Percentiles rank a stretch among this genome's conserved stretches.
These are phyloP conservation scores for Eulemur mongoz DNA, from an alignment of 2,797 vertebrate species.

Conservation along the genomic window DNA sequence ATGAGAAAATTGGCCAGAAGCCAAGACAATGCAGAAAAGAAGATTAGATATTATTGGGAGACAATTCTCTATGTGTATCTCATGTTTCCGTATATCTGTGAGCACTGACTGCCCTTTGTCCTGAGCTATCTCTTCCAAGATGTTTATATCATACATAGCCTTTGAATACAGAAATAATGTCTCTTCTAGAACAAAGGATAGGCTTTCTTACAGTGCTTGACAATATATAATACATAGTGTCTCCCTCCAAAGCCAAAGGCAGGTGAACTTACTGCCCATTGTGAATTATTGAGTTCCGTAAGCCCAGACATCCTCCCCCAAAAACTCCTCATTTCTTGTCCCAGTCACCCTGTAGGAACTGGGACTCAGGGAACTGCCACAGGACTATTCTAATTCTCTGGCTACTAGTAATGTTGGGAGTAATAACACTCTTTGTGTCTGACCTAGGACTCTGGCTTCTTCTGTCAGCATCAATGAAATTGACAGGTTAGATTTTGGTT, in stretches of 20 bases:
- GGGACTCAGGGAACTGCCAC: neutral
- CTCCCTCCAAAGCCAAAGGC: neutral
- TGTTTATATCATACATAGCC: neutral
- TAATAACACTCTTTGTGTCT: neutral
- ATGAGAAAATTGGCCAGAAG: neutral
- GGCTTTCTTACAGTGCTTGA: neutral
- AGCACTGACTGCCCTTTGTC: neutral
- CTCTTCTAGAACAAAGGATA: neutral
- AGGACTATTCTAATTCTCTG: neutral
- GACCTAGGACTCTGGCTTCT: neutral
- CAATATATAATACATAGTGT: neutral
- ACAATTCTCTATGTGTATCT: neutral
- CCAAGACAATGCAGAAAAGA: neutral
- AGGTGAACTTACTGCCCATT: neutral
- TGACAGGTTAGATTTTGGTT: neutral
- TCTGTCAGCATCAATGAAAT: neutral
- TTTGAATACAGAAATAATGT: neutral
- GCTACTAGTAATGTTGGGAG: neutral
- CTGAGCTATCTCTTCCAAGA: neutral
- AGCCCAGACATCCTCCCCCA: neutral
- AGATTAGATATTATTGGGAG: neutral
- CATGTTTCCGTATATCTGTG: neutral
- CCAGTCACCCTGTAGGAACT: neutral
- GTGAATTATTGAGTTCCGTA: neutral
- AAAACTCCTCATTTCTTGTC: neutral